These are phyloP conservation scores for Papilio aristodemus DNA, from an alignment of 1,140 invertebrate genomes.

Conservation along the genomic window DNA sequence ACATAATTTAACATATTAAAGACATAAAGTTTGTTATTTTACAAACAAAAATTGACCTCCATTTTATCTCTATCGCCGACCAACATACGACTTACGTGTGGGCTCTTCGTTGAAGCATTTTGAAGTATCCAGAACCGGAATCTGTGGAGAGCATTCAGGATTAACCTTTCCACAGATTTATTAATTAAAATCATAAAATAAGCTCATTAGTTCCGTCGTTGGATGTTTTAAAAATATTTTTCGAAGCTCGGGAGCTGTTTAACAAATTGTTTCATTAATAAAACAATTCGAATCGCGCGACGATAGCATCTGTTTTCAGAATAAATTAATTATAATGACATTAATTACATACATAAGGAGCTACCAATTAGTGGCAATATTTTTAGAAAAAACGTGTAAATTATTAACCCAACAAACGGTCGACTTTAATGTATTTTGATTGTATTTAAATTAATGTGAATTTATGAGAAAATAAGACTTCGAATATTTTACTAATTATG, in stretches of 20 bases:
- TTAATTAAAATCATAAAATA: slow-evolving; percentile 60
- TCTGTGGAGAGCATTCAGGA: slow-evolving; percentile 34
- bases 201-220: slow-evolving; percentile 49
- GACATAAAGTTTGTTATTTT: slow-evolving; percentile 8
- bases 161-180: slow-evolving; percentile 45
- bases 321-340: slow-evolving; percentile 63
- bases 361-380: slow-evolving; percentile 52
- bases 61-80: background rate
- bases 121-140: slow-evolving; percentile 39
- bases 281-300: slow-evolving; percentile 54
- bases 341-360: slow-evolving; percentile 52
- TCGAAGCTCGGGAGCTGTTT: slow-evolving; percentile 50
- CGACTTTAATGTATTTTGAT: slow-evolving; percentile 29
- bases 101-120: slow-evolving; percentile 41
- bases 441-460: slow-evolving; percentile 23
- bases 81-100: slow-evolving; percentile 22
- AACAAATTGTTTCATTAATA: slow-evolving; percentile 67
- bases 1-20: slow-evolving; percentile 3
- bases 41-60: background rate
- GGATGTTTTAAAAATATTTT: slow-evolving; percentile 61
- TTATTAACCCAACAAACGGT: slow-evolving; percentile 37
- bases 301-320: slow-evolving; percentile 57
- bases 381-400: slow-evolving; percentile 42
- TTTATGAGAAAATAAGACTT: slow-evolving; percentile 5
- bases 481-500: slow-evolving; percentile 24